Percentiles rank a stretch among this genome's conserved stretches.
Conservation (phyloP, 2,797 vertebrate genomes). For the Neostethus bicornis region DNA sequence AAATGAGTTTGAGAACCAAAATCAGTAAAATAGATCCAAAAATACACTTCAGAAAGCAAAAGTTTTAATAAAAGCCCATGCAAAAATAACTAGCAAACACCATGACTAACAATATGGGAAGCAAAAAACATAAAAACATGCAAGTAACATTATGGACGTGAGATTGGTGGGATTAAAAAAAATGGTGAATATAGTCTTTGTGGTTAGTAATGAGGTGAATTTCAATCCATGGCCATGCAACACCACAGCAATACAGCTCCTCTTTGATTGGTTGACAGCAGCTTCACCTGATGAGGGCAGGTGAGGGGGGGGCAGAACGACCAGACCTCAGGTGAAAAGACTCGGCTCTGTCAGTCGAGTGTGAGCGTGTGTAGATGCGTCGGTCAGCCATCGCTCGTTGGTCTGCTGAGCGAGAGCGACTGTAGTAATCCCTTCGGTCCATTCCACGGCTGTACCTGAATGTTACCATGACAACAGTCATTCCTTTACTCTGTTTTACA, state of each 20-base stretch:
- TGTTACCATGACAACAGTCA: conserved; percentile 76
- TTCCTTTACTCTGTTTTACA: conserved; percentile 60
- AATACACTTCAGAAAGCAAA: not conserved
- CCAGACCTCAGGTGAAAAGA: conserved; percentile 91
- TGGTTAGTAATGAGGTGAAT: not conserved
- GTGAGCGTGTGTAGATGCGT: conserved; percentile 85
- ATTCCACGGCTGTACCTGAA: conserved; percentile 90
- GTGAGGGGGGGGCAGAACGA: conserved; percentile 96
- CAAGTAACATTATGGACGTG: conserved; percentile 10
- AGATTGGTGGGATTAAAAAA: not conserved
- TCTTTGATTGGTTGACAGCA: conserved; percentile 46
- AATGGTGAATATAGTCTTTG: not conserved
- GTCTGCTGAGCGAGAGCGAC: conserved; percentile 92
- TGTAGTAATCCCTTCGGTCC: conserved; percentile 91
- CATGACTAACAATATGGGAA: conserved; percentile 1
- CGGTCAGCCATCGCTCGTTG: conserved; percentile 88
- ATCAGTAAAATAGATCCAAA: not conserved
- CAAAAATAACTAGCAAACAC: not conserved
- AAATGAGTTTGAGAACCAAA: not conserved
- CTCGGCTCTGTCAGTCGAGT: conserved; percentile 90
- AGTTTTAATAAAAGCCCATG: conserved; percentile 5
- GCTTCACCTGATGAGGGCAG: conserved; percentile 95
- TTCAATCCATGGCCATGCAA: conserved; percentile 1
- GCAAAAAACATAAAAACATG: not conserved
- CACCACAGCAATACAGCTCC: not conserved